phyloP scores from a whole-genome alignment of 2,797 vertebrate species.

The Eulemur rubriventer region DNA sequence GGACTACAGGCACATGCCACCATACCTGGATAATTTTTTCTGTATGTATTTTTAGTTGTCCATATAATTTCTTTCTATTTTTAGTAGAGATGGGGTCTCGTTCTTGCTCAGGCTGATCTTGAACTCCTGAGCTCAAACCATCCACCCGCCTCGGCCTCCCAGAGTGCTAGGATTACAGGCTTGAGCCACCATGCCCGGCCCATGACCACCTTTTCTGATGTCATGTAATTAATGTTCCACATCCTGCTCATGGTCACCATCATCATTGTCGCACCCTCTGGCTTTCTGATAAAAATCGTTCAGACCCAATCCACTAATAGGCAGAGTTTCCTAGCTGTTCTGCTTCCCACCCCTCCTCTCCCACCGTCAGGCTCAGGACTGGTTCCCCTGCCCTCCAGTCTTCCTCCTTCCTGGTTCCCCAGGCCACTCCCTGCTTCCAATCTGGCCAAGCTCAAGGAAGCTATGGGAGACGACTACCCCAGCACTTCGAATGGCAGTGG shows the following conservation, averaged over 20 bases:
- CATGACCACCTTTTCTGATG: neutral
- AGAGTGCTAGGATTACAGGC: too few species aligned
- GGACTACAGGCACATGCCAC: too few species aligned
- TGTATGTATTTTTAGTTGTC: too few species aligned
- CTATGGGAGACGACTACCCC: neutral
- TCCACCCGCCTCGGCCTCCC: too few species aligned
- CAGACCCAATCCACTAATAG: neutral
- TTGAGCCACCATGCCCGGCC: too few species aligned
- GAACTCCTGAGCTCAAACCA: too few species aligned
- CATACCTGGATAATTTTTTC: too few species aligned
- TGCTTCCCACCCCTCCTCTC: neutral
- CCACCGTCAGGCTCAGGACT: neutral
- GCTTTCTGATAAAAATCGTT: neutral
- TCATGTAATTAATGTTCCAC: fast-evolving
- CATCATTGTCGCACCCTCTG: too few species aligned
- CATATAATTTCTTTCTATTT: too few species aligned
- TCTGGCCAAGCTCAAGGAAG: neutral
- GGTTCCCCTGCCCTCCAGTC: neutral
- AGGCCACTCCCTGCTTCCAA: neutral
- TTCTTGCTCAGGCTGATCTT: too few species aligned
- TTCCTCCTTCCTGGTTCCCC: neutral
- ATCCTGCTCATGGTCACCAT: neutral
- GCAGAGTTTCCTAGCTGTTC: neutral
- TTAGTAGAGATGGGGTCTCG: too few species aligned
- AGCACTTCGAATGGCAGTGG: neutral